A percentile compares a stretch with the other conserved stretches of the same genome.
Evolutionary conservation across 1,140 invertebrate species (phyloP).

Genomic region (Epicauta chinensis): DNA sequence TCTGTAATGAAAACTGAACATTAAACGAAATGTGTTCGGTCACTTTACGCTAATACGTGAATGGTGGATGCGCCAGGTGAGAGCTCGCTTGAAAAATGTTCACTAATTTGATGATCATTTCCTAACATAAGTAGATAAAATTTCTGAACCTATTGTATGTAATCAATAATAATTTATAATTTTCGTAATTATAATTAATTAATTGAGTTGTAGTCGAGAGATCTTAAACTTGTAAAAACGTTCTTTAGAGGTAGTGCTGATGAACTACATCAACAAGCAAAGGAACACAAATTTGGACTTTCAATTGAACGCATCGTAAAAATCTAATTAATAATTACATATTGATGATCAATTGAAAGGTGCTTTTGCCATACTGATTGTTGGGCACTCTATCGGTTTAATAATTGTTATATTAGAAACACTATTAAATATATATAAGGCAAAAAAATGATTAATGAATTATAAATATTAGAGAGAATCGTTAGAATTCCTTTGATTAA

Average conservation of each 20-base stretch:
- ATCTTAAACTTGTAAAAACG: constrained; percentile 16
- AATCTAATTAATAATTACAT: background rate
- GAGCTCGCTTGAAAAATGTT: no score
- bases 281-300: constrained; percentile 22
- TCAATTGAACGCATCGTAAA: constrained; percentile 27
- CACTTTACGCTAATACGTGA: no score
- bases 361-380: constrained; percentile 9
- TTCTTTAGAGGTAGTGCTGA: constrained; percentile 21
- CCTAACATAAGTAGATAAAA: no score
- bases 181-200: background rate
- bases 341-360: constrained; percentile 4
- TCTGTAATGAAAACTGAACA: no score
- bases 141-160: constrained; percentile 19
- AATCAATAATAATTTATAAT: constrained; percentile 1
- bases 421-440: background rate
- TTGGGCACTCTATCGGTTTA: constrained; percentile 3
- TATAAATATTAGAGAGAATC: background rate
- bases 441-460: background rate
- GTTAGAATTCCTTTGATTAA: no score
- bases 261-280: constrained; percentile 14
- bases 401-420: background rate
- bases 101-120: no score
- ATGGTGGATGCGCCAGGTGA: constrained; percentile 8
- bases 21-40: background rate
- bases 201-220: constrained; percentile 12